Evolutionary conservation across 2,113 vertebrate genomes (phyloP).

Genomic region (Chloebia gouldiae): DNA sequence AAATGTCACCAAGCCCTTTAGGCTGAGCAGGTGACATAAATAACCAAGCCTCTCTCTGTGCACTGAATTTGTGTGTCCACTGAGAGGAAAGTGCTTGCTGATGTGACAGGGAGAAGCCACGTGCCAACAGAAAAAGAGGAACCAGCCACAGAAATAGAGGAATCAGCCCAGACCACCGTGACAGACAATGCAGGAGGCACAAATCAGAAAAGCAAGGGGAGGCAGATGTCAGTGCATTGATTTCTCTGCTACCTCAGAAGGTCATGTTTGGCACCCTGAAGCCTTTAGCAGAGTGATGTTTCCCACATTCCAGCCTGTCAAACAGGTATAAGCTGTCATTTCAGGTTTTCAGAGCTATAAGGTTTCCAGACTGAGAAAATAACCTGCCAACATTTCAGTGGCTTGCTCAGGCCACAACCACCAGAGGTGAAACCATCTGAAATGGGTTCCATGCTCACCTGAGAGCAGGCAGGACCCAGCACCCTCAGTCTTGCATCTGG

Average conservation of each 20-base stretch:
- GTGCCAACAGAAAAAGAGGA: background rate
- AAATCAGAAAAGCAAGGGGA: background rate
- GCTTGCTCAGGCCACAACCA: background rate
- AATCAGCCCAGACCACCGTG: background rate
- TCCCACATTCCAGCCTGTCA: background rate
- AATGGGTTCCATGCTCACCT: background rate
- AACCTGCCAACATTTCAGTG: background rate
- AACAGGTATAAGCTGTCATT: background rate
- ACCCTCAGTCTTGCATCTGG: too few relatives aligned
- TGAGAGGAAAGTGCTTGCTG: background rate
- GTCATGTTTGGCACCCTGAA: background rate
- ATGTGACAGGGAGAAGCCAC: background rate
- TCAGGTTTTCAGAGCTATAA: background rate
- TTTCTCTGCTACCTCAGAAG: background rate
- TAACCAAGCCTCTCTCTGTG: background rate
- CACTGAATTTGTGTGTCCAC: background rate
- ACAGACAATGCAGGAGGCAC: background rate
- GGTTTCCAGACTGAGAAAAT: background rate
- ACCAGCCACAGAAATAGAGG: background rate
- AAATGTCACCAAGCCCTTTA: background rate
- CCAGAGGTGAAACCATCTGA: background rate
- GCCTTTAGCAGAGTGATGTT: background rate
- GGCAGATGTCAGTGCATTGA: background rate
- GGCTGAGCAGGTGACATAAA: slow-evolving; percentile 8
- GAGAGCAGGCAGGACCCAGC: background rate